Evolutionary conservation across 2,888 invertebrate genomes (phyloP), one percentile per base, ranked within the genome.

Genomic region (Chrysodeixis includens): DNA sequence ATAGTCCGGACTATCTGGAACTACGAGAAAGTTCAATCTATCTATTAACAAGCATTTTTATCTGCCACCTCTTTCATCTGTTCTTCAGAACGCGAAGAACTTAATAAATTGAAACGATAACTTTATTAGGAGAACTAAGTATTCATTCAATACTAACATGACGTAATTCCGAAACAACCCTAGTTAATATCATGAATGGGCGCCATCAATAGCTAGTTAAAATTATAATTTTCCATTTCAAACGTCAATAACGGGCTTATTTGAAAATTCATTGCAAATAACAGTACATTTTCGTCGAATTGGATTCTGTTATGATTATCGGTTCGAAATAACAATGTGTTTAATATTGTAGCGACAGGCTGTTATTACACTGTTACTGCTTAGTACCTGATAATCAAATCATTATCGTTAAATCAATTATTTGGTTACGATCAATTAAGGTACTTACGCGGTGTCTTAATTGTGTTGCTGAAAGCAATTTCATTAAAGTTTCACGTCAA

Each of bases 191-290:
- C 4, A 52, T 26, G 51, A 22, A 22, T 54, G 6, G 20, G 22
- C 16, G 14, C 46, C 54, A 67, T 61, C 66, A 55, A 69, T 65
- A 74, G 65, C 64, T 66, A 72, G 78, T 74, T 77, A 73, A 72
- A 79, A 78, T 83, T 76, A 75, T 80, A 71, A 79, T 81, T 73
- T 69, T 58, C 74, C 55, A 71, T 73, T 73, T 58, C 74, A 75
- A 80, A 80, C 65, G 52, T 40, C 56, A 70, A 74, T 77, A 78
- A 72, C 62, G 52, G 64, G 71, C 76, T 79, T 70, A 79, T 80
- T 82, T 75, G 79, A 74, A 84, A 83, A 82, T 81, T 77, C 73
- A 78, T 82, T 74, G 74, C 74, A 71, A 73, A 81, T 74, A 56
- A 56, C 66, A 56, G 65, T 69, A 64, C 74, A 75, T 70, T 78